Base-by-base conservation (phyloP, 2,113 vertebrate species). In the Cebidichthys violaceus region DNA sequence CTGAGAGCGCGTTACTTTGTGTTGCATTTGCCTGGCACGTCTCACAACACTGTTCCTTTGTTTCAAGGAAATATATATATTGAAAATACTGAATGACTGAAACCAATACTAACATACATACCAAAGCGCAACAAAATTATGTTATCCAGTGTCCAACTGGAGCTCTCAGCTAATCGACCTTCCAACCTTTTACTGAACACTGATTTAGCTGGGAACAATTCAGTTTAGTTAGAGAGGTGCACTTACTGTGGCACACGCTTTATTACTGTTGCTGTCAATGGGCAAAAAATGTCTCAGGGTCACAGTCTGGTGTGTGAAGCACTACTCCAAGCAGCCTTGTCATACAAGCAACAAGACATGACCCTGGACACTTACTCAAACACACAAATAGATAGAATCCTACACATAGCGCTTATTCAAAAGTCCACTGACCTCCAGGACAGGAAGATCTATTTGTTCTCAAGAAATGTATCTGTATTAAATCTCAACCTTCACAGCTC, bases 401-500 rank as follows among this genome's bases (percentile, higher is more conserved):
- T 13, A 31, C 54, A 73, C 31, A 10, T 2, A 31, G 37, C 0
- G 0, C 27, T 8, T 17, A 50, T 18, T 33, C 17, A 68, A n/a
- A 75, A 45, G 33, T 17, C 7, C 6, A 50, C 41, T 11, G 55
- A 70, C 72, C 62, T 71, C 45, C 1, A 17, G 66, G 22, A 76
- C 35, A 24, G 43, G 24, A 54, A 17, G 27, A 72, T 69, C 14
- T 31, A 79, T 45, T 76, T 22, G 69, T 65, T 76, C 39, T 35
- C 10, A 18, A 41, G 45, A 39, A 84, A 67, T 29, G 6, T 22
- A 77, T 75, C 15, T 41, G 13, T 64, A 29, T 20, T 4, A 76
- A 52, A 80, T 70, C 70, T 67, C 18, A 52, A 64, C 31, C 8
- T 72, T 64, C 1, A 78, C 47, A 84, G 60, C 54, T 55, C 54